phyloP scores from a whole-genome alignment of 2,888 invertebrate genomes.

The Tenthredo amoena region DNA sequence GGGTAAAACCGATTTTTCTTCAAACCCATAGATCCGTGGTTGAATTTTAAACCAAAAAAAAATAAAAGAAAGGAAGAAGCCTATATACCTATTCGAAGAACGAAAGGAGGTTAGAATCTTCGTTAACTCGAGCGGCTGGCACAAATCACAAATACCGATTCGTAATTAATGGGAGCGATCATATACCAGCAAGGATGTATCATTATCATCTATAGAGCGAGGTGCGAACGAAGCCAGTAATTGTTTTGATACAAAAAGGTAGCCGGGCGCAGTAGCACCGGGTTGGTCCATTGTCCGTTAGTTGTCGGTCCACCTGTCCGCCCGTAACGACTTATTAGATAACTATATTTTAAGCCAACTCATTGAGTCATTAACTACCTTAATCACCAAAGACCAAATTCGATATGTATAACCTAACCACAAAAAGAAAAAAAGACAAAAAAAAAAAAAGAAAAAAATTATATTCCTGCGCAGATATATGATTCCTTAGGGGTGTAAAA shows the following conservation, averaged over 20 bases:
- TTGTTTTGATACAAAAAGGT: slow-evolving; percentile 67
- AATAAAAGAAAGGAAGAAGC: neutral
- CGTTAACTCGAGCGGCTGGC: slow-evolving; percentile 2
- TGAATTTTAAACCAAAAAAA: neutral
- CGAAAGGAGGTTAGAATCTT: neutral
- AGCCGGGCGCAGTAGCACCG: slow-evolving; percentile 46
- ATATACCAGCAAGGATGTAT: neutral
- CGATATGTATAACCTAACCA: neutral
- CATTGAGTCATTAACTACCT: slow-evolving; percentile 9
- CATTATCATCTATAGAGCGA: slow-evolving; percentile 13
- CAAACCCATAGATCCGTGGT: neutral
- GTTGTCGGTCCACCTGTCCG: slow-evolving; percentile 54
- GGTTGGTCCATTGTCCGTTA: slow-evolving; percentile 32
- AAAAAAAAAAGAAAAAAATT: neutral
- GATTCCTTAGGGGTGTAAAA: neutral
- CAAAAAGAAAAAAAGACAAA: neutral
- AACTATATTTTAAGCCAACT: slow-evolving; percentile 25
- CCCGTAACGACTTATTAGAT: slow-evolving; percentile 32
- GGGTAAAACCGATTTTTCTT: neutral
- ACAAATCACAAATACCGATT: slow-evolving; percentile 31
- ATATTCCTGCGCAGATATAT: neutral
- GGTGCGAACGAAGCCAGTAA: slow-evolving; percentile 60
- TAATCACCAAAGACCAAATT: neutral
- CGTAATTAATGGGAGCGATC: slow-evolving; percentile 53
- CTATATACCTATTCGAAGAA: neutral